Conservation (phyloP, 2,888 invertebrate species). For the Aelia acuminata region DNA sequence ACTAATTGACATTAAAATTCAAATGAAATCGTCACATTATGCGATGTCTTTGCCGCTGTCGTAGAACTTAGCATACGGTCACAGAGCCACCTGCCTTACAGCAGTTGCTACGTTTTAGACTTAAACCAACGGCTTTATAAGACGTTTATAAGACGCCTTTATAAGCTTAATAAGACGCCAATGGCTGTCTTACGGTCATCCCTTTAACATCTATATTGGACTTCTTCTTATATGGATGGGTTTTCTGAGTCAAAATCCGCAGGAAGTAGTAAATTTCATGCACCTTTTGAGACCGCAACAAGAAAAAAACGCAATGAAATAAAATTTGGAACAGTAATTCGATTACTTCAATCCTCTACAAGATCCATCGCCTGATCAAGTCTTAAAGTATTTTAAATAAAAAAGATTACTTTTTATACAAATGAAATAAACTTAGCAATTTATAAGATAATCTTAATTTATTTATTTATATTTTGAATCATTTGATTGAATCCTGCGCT, state of each 20-base stretch:
- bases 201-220: not conserved
- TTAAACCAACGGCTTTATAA: not conserved
- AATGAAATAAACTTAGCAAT: too few relatives aligned
- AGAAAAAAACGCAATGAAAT: too few relatives aligned
- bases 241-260: not conserved
- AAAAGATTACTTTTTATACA: too few relatives aligned
- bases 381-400: too few relatives aligned
- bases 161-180: too few relatives aligned
- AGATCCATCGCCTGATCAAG: too few relatives aligned
- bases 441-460: too few relatives aligned
- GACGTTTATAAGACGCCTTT: too few relatives aligned
- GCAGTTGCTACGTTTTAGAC: not conserved
- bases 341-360: too few relatives aligned
- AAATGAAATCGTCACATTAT: constrained; percentile 22
- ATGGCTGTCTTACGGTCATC: not conserved
- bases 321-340: too few relatives aligned
- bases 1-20: constrained; percentile 19
- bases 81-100: not conserved
- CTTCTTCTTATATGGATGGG: not conserved
- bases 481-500: too few relatives aligned
- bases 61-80: not conserved
- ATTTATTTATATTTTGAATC: too few relatives aligned
- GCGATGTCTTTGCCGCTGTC: not conserved
- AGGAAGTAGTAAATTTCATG: not conserved
- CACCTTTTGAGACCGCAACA: not conserved